These are phyloP conservation scores for Drosophila nr. fundita DNA, from an alignment of 2,888 invertebrate genomes.

Conservation along the genomic window DNA sequence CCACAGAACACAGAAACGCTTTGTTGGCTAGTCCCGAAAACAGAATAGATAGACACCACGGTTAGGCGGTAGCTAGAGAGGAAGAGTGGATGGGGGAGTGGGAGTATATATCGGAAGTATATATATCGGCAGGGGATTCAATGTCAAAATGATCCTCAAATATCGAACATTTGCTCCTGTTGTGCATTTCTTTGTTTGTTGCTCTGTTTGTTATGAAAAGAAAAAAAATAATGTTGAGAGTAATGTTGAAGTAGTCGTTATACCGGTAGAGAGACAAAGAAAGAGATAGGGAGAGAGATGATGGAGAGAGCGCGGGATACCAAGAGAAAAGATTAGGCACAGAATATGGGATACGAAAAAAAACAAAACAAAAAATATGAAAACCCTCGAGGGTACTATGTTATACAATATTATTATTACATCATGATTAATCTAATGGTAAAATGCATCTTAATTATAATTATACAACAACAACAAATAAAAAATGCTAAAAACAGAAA, in stretches of 20 bases:
- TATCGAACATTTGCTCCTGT: constrained; percentile 69
- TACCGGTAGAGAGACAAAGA: constrained; percentile 10
- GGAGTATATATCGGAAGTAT: not conserved
- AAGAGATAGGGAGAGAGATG: not conserved
- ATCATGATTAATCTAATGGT: constrained; percentile 68
- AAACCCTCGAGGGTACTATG: constrained; percentile 55
- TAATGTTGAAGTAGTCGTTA: constrained; percentile 64
- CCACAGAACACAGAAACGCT: constrained; percentile 65
- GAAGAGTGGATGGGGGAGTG: constrained; percentile 6
- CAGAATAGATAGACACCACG: constrained; percentile 36
- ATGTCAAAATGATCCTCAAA: constrained; percentile 37
- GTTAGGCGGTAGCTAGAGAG: constrained; percentile 25
- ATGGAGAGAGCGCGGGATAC: constrained; percentile 23
- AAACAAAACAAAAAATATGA: constrained; percentile 18
- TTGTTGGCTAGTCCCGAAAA: constrained; percentile 63
- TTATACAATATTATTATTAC: constrained; percentile 74
- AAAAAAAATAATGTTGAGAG: constrained; percentile 63
- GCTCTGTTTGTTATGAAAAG: constrained; percentile 75
- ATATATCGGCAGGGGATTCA: constrained; percentile 13
- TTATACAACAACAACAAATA: constrained; percentile 57
- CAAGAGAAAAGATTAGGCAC: constrained; percentile 47
- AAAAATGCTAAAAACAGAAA: constrained; percentile 23
- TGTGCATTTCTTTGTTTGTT: constrained; percentile 77
- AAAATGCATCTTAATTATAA: constrained; percentile 64
- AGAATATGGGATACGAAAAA: constrained; percentile 51